Evolutionary conservation across 2,888 invertebrate genomes (phyloP), one percentile per base, ranked within the genome.

Genomic region (Diabrotica balteata): DNA sequence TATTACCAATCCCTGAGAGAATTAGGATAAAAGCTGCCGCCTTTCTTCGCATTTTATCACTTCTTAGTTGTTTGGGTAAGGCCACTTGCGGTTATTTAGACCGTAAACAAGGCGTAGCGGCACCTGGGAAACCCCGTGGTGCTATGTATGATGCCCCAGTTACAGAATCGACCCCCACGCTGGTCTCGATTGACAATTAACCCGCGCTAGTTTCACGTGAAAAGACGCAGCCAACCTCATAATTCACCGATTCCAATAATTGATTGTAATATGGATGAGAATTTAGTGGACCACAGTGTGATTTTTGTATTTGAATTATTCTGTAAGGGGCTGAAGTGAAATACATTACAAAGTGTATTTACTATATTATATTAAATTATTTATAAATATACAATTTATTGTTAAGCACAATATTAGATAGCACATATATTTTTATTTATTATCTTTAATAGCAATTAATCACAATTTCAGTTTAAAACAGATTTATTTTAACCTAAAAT

Each of bases 71-170:
- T 32, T 71, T 57, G 61, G 50, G 57, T 66, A 71, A 62, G 53
- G 59, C 68, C 71, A 73, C 71, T 73, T 72, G 61, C 68, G 69
- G 68, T 63, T 66, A 63, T 71, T 61, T 69, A 68, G 70, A 70
- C 63, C 71, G 71, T 74, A 74, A 74, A 74, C 70, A 74, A 69
- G 71, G 72, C 70, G 70, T 70, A 70, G 66, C 52, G 46, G 70
- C 74, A 74, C 74, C 74, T 74, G 74, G 72, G 72, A 67, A 65
- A 66, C 71, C 74, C 74, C 63, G 69, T 57, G 45, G 74, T 61
- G 66, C 7, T 50, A 63, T 49, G 32, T 61, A 66, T 44, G 45
- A 55, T 55, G 55, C 55, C 61, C 68, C 42, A 22, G 22, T 46
- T 63, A 55, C 44, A 43, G 7, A 22, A 57, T 54, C 63, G 65